Percentiles rank a stretch among this genome's conserved stretches.
phyloP scores from a whole-genome alignment of 1,140 invertebrate genomes.

The Sminthurinus signatus region DNA sequence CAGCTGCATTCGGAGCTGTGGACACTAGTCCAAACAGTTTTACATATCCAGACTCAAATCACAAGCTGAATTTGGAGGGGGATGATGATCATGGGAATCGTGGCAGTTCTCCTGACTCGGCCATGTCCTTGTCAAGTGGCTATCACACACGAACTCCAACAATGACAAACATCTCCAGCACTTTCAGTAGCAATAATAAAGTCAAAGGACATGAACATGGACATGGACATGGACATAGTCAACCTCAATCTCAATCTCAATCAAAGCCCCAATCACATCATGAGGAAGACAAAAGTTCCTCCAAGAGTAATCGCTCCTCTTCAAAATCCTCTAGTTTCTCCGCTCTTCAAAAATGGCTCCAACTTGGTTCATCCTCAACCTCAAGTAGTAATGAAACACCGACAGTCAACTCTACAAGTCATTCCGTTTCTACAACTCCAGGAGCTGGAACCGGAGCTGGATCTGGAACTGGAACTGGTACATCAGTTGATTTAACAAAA shows the following conservation, averaged over 20 bases:
- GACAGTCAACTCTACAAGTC: neutral
- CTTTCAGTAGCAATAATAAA: too few relatives aligned
- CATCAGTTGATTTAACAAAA: slow-evolving; percentile 27
- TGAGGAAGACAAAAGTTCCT: neutral
- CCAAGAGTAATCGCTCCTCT: neutral
- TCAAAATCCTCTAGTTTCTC: slow-evolving; percentile 47
- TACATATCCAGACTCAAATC: neutral
- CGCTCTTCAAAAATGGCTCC: slow-evolving; percentile 63
- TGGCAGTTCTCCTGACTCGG: too few relatives aligned
- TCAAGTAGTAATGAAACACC: neutral
- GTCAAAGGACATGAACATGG: neutral
- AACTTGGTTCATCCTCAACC: slow-evolving; percentile 20
- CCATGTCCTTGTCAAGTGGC: neutral
- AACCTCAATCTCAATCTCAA: too few relatives aligned
- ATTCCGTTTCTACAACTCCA: neutral
- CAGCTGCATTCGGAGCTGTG: slow-evolving; percentile 26
- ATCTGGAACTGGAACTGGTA: too few relatives aligned
- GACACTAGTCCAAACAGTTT: neutral
- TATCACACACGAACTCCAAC: neutral
- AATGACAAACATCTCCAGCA: too few relatives aligned
- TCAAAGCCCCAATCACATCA: too few relatives aligned
- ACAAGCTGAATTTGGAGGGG: neutral
- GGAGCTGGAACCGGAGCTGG: too few relatives aligned
- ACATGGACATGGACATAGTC: neutral
- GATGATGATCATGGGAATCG: neutral